Conservation (phyloP, 2,113 vertebrate genomes). For the Tychaedon coryphoeus region DNA sequence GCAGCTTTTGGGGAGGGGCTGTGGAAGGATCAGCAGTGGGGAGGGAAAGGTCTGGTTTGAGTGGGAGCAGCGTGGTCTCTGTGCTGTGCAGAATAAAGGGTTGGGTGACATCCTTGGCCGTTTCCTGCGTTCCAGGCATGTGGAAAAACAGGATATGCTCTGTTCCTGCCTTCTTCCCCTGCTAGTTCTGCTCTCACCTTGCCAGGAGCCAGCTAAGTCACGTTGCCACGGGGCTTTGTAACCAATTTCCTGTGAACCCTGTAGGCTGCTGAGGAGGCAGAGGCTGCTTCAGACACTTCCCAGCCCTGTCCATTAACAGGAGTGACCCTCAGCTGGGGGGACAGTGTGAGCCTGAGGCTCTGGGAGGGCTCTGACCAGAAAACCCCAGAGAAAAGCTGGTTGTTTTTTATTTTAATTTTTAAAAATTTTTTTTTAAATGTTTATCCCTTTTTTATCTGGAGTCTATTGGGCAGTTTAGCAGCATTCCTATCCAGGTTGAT, state of each 20-base stretch:
- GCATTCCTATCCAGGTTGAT: neutral
- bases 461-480: neutral
- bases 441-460: neutral
- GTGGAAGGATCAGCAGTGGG: neutral
- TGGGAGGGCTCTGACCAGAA: neutral
- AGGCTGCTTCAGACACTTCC: neutral
- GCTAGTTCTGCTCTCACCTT: neutral
- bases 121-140: neutral
- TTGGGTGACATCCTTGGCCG: neutral
- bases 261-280: accelerated
- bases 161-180: neutral
- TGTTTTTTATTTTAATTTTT: too few relatives aligned
- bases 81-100: neutral
- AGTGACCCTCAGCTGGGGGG: neutral
- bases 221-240: neutral
- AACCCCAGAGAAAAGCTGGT: neutral
- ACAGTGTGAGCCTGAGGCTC: neutral
- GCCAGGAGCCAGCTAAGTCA: neutral
- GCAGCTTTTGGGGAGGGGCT: neutral
- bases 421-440: neutral
- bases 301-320: neutral
- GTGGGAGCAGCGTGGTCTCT: neutral
- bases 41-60: neutral
- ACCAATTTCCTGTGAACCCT: neutral
- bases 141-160: conserved; percentile 39